Percentiles rank a stretch among this genome's conserved stretches.
Evolutionary conservation across 2,888 invertebrate species (phyloP).

Genomic region (Protophormia terraenovae): DNA sequence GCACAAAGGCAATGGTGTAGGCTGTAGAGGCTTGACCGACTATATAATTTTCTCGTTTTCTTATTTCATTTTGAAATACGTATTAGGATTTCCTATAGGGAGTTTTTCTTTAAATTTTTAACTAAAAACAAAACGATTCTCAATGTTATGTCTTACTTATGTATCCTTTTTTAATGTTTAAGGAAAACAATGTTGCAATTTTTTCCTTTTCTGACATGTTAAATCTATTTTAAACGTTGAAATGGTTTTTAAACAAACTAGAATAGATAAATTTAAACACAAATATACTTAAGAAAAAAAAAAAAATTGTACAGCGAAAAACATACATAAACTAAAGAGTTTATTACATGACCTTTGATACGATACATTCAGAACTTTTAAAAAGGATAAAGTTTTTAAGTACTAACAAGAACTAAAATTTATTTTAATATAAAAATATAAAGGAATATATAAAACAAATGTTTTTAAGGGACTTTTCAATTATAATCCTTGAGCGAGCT

Average conservation of each 20-base stretch:
- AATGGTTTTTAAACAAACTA: neutral
- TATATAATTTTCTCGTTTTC: too few relatives aligned
- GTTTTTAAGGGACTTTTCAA: too few relatives aligned
- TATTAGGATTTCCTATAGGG: conserved; percentile 19
- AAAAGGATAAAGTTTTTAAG: neutral
- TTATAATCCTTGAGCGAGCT: too few relatives aligned
- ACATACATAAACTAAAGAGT: neutral
- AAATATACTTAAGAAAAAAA: neutral
- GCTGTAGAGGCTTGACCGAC: too few relatives aligned
- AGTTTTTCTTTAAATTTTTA: neutral
- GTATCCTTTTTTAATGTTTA: neutral
- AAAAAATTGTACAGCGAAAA: too few relatives aligned
- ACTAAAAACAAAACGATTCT: neutral
- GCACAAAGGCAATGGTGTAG: too few relatives aligned
- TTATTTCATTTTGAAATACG: too few relatives aligned
- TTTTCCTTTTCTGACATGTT: conserved; percentile 11
- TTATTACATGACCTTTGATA: neutral
- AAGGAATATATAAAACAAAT: too few relatives aligned
- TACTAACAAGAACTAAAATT: too few relatives aligned
- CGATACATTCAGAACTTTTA: neutral
- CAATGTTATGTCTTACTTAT: conserved; percentile 8
- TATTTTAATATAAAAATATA: too few relatives aligned
- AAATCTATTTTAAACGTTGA: conserved; percentile 10
- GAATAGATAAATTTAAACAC: neutral
- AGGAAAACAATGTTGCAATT: neutral